Base-by-base conservation (phyloP, 2,888 invertebrate genomes). In the Neoascia interrupta region DNA sequence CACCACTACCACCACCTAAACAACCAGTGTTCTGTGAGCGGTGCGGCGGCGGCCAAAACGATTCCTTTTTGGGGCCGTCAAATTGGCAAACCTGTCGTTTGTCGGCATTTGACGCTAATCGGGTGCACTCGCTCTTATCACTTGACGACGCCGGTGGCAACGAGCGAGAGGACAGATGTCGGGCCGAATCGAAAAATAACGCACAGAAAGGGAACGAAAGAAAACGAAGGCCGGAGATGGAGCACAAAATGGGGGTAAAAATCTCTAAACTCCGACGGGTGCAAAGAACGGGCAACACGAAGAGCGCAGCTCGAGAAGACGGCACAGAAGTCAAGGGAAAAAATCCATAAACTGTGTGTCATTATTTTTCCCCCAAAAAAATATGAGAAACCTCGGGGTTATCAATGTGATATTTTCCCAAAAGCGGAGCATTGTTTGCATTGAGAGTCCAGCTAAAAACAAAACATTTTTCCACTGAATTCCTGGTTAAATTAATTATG, bases 71-170 rank as follows among this genome's bases (percentile, higher is more conserved):
- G 3, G 31, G 11, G 10, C 31, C 45, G 79, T 73, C 34, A 73
- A 31, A 16, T 79, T 79, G 79, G 79, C 34, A 68, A 73, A 79
- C 79, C 79, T 79, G 79, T 68, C 66, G 66, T 68, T 79, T 79
- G 79, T 79, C 79, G 79, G 79, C 79, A 56, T 79, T 73, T 73
- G 28, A 34, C 15, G 5, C 8, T 11, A 54, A 45, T 49, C 23
- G 41, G 21, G 41, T 60, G 21, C 10, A 23, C 73, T 68, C 79
- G 43, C 61, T 79, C 26, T 45, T 36, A 13, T 31, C 60, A 61
- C 66, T 72, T 54, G 66, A 13, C 37, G n/a, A 37, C 11, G 15
- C 18, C 10, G 36, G 0, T 19, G 15, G 36, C 34, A 26, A 8
- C 11, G 37, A 79, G 23, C 4, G 54, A 37, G 60, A 73, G 10